Percentiles rank a stretch among this genome's conserved stretches.
Evolutionary conservation across 2,113 vertebrate genomes (phyloP).

Genomic region (Pyxicephalus adspersus): DNA sequence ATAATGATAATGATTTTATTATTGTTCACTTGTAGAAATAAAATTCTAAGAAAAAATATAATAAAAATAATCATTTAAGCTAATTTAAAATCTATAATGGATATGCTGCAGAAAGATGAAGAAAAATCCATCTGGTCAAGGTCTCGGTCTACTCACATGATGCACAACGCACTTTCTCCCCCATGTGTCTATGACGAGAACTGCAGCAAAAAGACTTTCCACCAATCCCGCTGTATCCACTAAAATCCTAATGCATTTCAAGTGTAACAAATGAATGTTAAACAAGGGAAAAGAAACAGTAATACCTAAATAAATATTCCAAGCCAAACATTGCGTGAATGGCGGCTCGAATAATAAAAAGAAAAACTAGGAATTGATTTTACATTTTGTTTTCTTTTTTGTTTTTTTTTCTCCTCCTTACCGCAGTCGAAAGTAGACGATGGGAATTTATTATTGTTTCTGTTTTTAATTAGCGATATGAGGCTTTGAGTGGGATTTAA

Average conservation of each 20-base stretch:
- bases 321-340: conserved; percentile 2
- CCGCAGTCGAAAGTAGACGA: conserved; percentile 35
- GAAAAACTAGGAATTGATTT: background rate
- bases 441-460: conserved; percentile 45
- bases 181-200: background rate
- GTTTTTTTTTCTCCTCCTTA: background rate
- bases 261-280: conserved; percentile 22
- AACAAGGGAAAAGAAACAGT: background rate
- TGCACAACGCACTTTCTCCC: conserved; percentile 34
- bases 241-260: background rate
- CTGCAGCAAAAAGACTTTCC: background rate
- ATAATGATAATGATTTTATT: too few species aligned
- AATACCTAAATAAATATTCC: conserved; percentile 13
- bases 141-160: background rate
- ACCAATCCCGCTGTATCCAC: background rate
- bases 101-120: too few species aligned
- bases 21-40: too few species aligned
- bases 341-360: conserved; percentile 1
- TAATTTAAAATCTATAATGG: too few species aligned
- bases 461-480: conserved; percentile 52
- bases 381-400: conserved; percentile 7
- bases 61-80: too few species aligned
- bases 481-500: conserved; percentile 39
- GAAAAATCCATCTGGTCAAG: too few species aligned
- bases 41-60: too few species aligned